phyloP scores from a whole-genome alignment of 2,888 invertebrate genomes.

The Zaprionus obscuricornis region DNA sequence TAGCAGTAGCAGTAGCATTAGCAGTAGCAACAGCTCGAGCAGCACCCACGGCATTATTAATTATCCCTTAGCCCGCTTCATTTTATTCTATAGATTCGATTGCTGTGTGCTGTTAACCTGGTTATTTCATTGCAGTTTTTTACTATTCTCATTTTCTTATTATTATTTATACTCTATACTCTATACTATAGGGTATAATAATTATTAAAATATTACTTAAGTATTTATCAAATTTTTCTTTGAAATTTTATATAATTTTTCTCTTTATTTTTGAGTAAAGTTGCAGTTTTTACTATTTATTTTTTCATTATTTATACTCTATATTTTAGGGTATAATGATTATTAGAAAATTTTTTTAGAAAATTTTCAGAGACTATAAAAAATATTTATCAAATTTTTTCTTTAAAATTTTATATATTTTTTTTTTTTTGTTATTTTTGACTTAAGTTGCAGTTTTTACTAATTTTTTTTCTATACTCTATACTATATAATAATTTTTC shows the following conservation, averaged over 20 bases:
- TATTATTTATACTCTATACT: background rate
- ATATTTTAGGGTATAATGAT: slow-evolving; percentile 1
- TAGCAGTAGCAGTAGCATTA: too few species aligned
- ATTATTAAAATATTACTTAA: too few species aligned
- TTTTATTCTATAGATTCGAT: slow-evolving; percentile 15
- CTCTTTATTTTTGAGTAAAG: too few species aligned
- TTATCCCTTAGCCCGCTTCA: slow-evolving; percentile 49
- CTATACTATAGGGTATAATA: slow-evolving; percentile 1
- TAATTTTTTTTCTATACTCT: background rate
- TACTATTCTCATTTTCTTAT: background rate
- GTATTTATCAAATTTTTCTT: too few species aligned
- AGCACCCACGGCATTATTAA: slow-evolving; percentile 62
- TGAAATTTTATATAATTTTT: too few species aligned
- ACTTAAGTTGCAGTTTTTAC: too few species aligned
- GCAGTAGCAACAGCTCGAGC: background rate
- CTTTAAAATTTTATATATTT: too few species aligned
- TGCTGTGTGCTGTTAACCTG: slow-evolving; percentile 38
- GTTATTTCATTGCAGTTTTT: slow-evolving; percentile 29
- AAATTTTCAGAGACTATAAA: too few species aligned
- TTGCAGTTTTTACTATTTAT: too few species aligned
- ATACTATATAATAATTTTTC: background rate
- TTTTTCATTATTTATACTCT: background rate
- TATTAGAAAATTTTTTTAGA: too few species aligned
- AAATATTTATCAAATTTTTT: too few species aligned
- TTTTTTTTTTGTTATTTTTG: too few species aligned